Base-by-base conservation (phyloP, 2,888 invertebrate species). In the Ormyrus pomaceus region DNA sequence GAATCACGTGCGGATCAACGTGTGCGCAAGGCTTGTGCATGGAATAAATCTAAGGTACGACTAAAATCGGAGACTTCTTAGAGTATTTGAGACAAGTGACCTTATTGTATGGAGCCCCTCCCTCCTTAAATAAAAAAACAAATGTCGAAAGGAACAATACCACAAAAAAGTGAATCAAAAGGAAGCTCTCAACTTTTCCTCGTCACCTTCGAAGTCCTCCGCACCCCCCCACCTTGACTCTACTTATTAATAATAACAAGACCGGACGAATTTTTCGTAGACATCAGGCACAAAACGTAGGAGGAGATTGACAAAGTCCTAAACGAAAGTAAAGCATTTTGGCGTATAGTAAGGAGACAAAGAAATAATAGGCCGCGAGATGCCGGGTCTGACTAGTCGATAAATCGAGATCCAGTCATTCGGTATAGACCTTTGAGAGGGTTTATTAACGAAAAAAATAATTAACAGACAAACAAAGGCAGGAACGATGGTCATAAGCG, bases 1-100 rank as follows among this genome's bases (percentile, higher is more conserved):
- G 7, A 70, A 75, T 72, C 59, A 69, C 56, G 70, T 56, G 71
- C 58, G 79, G 3, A 72, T 72, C 13, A 58, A 45, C 66, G 71
- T 61, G 69, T 61, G 59, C 69, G 72, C 61, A 74, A 82, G 64
- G 71, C 72, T 75, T 82, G 80, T 79, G 74, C 71, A 64, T 75
- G 74, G 66, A 70, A 71, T 82, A 72, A 74, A 78, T 77, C 53
- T 72, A 79, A 79, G 82, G 61, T 75, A 70, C 71, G 61, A 80
- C 71, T 73, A 84, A 79, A 82, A 82, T 82, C 79, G 82, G 82
- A 85, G 82, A 83, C 81, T 84, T 83, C 61, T 83, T 84, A 84
- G 83, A 84, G 80, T 84, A 84, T 83, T 84, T 72, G 77, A 80
- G 84, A 87, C 85, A 88, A 88, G 88, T 88, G 88, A 87, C 88